Conservation (phyloP, 2,888 invertebrate genomes). For the Dicyrtoma fusca region DNA sequence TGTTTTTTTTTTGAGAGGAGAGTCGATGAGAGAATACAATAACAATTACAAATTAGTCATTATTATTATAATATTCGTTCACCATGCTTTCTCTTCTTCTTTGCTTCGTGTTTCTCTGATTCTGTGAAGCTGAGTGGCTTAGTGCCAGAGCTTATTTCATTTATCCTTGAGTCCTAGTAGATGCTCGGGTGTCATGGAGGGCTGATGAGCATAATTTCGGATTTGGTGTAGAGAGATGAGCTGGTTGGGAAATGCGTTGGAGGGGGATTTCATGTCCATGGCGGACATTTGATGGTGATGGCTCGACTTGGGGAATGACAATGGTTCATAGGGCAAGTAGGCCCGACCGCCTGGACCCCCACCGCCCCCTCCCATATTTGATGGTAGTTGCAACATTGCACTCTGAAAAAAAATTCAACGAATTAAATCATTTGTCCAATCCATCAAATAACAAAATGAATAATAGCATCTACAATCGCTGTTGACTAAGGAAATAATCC, state of each 20-base stretch:
- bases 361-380: slow-evolving; percentile 72
- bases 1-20: neutral
- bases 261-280: slow-evolving; percentile 61
- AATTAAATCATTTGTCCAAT: slow-evolving; percentile 18
- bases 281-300: slow-evolving; percentile 58
- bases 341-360: slow-evolving; percentile 66
- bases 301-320: slow-evolving; percentile 77
- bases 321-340: slow-evolving; percentile 85
- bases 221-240: slow-evolving; percentile 95
- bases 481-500: too few relatives aligned
- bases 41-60: neutral
- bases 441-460: too few relatives aligned
- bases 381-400: slow-evolving; percentile 59
- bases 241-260: slow-evolving; percentile 81
- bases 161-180: slow-evolving; percentile 63
- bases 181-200: slow-evolving; percentile 74
- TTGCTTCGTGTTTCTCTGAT: slow-evolving; percentile 3
- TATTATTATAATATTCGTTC: neutral
- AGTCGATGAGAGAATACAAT: neutral
- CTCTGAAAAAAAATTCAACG: slow-evolving; percentile 43
- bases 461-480: too few relatives aligned
- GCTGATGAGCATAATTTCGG: slow-evolving; percentile 92
- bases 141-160: slow-evolving; percentile 34
- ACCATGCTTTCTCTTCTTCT: neutral
- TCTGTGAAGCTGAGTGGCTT: slow-evolving; percentile 2